These are phyloP conservation scores for Nannoperca obscura DNA, from an alignment of 2,797 vertebrate genomes.

Conservation along the genomic window DNA sequence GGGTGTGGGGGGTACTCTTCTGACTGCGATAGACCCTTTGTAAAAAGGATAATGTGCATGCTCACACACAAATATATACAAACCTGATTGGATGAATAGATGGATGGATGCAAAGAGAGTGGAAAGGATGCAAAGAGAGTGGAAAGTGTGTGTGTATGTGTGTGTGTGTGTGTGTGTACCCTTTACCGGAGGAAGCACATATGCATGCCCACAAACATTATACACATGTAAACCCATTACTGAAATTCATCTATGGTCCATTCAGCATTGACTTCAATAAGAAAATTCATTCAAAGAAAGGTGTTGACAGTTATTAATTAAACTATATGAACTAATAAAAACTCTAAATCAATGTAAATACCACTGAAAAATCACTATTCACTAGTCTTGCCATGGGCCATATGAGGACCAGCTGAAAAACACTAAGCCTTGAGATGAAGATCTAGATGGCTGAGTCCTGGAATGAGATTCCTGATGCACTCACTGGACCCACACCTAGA, in stretches of 20 bases:
- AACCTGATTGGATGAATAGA: conserved; percentile 9
- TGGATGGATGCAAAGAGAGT: conserved; percentile 19
- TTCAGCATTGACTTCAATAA: not conserved
- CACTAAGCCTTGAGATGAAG: not conserved
- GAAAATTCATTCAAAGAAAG: not conserved
- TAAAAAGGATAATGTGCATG: conserved; percentile 40
- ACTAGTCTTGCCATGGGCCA: not conserved
- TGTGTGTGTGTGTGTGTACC: not conserved
- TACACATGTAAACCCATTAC: not conserved
- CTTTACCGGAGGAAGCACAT: not conserved
- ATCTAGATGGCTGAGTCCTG: not conserved
- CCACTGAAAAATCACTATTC: too few species aligned
- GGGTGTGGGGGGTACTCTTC: conserved; percentile 35
- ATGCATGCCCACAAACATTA: not conserved
- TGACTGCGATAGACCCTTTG: conserved; percentile 47
- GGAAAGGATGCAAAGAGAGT: too few species aligned
- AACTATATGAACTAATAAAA: not conserved
- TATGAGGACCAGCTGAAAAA: not conserved
- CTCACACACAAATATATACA: conserved; percentile 28
- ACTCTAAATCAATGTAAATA: not conserved
- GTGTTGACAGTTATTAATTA: not conserved
- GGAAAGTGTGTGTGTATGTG: not conserved
- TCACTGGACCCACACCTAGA: not conserved
- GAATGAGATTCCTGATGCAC: not conserved
- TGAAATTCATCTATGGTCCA: not conserved